A percentile compares a stretch with the other conserved stretches of the same genome.
These are phyloP conservation scores for Australoheros facetus DNA, from an alignment of 2,797 vertebrate genomes.

Conservation along the genomic window DNA sequence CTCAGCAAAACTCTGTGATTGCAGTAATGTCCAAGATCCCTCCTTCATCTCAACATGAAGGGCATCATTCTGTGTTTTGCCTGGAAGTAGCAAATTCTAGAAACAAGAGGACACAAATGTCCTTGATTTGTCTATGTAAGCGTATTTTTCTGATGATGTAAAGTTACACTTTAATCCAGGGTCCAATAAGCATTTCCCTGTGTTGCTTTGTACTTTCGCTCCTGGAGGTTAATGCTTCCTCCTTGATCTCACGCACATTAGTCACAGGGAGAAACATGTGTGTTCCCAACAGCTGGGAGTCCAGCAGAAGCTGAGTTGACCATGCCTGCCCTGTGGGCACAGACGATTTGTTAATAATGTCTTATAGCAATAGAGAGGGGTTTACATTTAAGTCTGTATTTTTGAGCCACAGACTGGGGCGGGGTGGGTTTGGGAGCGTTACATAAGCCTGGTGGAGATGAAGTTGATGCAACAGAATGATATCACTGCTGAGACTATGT, in stretches of 20 bases:
- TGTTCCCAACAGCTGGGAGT: neutral
- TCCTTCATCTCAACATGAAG: neutral
- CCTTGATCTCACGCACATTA: constrained; percentile 18
- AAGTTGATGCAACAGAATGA: constrained; percentile 47
- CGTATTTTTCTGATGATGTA: constrained; percentile 22
- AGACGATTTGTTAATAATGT: constrained; percentile 30
- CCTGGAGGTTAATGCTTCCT: constrained; percentile 7
- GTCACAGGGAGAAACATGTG: neutral
- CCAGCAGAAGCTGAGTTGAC: constrained; percentile 1
- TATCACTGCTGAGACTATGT: constrained; percentile 41
- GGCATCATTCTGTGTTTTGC: neutral
- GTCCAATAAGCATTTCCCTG: constrained; percentile 11
- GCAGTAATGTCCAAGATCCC: neutral
- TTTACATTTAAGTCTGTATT: constrained; percentile 37
- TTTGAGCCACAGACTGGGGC: constrained; percentile 21
- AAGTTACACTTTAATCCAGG: constrained; percentile 29
- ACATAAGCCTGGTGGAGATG: constrained; percentile 32
- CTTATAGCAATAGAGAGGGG: constrained; percentile 10
- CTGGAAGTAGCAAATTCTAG: neutral
- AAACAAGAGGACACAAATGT: neutral
- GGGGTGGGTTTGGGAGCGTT: constrained; percentile 3
- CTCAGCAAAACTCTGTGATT: neutral
- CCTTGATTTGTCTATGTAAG: neutral
- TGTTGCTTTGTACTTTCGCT: constrained; percentile 8
- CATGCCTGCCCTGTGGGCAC: neutral